phyloP scores from a whole-genome alignment of 2,888 invertebrate genomes.

The Acanthoscelides obtectus region DNA sequence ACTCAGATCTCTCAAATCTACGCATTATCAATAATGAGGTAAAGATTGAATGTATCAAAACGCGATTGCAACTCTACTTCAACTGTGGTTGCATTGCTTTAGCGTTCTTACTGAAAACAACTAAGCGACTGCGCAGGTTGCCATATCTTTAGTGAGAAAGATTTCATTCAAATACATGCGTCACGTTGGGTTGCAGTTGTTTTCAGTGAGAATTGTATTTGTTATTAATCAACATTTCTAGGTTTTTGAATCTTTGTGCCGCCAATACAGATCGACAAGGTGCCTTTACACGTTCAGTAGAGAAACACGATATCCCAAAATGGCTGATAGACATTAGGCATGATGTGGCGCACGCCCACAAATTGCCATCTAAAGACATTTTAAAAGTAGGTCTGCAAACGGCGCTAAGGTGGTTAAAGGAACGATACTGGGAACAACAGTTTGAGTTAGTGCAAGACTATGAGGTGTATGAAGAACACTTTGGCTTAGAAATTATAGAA shows the following conservation, averaged over 20 bases:
- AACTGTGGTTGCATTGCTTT: no score
- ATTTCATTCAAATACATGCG: no score
- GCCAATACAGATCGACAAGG: constrained; percentile 40
- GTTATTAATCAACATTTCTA: no score
- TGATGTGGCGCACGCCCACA: constrained; percentile 68
- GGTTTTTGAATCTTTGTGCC: constrained; percentile 44
- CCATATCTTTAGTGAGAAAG: no score
- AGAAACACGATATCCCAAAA: constrained; percentile 64
- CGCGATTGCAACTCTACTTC: no score
- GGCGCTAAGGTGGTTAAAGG: constrained; percentile 64
- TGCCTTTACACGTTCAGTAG: constrained; percentile 53
- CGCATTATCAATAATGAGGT: constrained; percentile 62
- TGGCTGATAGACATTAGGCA: constrained; percentile 79
- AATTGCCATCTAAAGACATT: constrained; percentile 59
- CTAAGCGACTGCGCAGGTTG: no score
- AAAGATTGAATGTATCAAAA: no score
- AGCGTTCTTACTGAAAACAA: no score
- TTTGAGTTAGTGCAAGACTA: constrained; percentile 26
- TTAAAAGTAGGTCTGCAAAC: constrained; percentile 60
- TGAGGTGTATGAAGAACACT: constrained; percentile 16
- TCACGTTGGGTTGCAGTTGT: no score
- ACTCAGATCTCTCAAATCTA: constrained; percentile 55
- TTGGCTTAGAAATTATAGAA: constrained; percentile 10
- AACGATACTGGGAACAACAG: constrained; percentile 62
- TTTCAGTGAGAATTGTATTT: no score